Conservation (phyloP, 2,797 vertebrate species). For the Pseudocheirus occidentalis region DNA sequence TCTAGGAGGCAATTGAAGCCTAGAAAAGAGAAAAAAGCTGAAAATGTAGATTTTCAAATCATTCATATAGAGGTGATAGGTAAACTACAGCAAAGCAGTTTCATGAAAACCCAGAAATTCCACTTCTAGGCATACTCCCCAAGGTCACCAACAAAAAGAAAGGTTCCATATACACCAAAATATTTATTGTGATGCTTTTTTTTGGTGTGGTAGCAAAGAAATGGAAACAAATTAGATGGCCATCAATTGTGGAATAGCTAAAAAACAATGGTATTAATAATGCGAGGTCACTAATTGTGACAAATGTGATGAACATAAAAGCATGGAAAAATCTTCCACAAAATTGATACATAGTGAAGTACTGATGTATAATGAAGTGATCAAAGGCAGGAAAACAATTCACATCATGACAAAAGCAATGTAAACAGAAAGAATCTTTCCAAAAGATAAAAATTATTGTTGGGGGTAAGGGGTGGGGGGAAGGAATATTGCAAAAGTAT, state of each 20-base stretch:
- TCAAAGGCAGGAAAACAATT: neutral
- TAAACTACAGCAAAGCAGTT: neutral
- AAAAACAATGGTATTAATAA: neutral
- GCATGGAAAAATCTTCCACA: neutral
- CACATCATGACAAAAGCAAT: neutral
- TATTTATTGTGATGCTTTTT: neutral
- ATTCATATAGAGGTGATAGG: neutral
- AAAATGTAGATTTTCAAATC: neutral
- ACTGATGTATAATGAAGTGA: neutral
- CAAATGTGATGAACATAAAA: neutral
- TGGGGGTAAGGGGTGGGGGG: too few species aligned
- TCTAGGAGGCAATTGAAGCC: neutral
- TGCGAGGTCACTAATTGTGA: too few species aligned
- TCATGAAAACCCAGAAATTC: neutral
- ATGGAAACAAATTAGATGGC: neutral
- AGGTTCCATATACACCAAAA: neutral
- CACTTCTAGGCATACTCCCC: neutral
- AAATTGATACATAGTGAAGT: neutral
- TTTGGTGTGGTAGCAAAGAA: neutral
- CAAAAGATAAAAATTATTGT: neutral
- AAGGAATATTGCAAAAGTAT: neutral
- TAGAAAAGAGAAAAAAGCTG: neutral
- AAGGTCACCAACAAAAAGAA: neutral
- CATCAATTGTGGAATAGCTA: neutral
- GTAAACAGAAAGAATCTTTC: neutral